phyloP scores from a whole-genome alignment of 2,888 invertebrate genomes.

The Archips crataeganus region DNA sequence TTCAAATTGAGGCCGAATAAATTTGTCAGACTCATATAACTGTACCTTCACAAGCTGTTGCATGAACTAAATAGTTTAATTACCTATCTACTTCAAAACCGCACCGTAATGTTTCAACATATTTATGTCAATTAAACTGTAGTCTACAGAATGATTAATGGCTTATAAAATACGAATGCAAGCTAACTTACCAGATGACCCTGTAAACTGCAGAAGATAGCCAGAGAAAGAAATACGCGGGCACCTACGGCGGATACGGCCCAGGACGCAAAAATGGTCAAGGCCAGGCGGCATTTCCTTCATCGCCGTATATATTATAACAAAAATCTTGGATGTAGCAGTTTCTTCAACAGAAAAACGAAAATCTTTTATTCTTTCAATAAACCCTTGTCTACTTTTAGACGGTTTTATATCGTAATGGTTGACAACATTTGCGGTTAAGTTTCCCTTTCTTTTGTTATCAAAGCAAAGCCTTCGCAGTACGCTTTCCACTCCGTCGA shows the following conservation, averaged over 20 bases:
- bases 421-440: constrained; percentile 7
- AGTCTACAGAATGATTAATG: constrained; percentile 5
- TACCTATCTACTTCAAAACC: not conserved
- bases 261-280: not conserved
- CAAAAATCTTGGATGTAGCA: not conserved
- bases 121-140: constrained; percentile 7
- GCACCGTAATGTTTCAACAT: constrained; percentile 1
- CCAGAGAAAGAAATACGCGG: not conserved
- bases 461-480: constrained; percentile 4
- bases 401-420: not conserved
- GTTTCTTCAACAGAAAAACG: not conserved
- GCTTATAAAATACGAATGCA: not conserved
- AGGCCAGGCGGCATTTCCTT: not conserved
- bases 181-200: not conserved
- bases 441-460: constrained; percentile 9
- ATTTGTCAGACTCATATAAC: constrained; percentile 1
- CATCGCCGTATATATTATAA: not conserved
- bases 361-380: not conserved
- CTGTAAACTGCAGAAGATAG: not conserved
- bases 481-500: constrained; percentile 9
- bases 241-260: not conserved
- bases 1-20: not conserved
- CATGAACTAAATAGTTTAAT: not conserved
- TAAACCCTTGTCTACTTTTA: not conserved
- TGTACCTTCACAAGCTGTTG: constrained; percentile 5